Conservation (phyloP, 2,113 vertebrate species). For the Gila orcuttii region DNA sequence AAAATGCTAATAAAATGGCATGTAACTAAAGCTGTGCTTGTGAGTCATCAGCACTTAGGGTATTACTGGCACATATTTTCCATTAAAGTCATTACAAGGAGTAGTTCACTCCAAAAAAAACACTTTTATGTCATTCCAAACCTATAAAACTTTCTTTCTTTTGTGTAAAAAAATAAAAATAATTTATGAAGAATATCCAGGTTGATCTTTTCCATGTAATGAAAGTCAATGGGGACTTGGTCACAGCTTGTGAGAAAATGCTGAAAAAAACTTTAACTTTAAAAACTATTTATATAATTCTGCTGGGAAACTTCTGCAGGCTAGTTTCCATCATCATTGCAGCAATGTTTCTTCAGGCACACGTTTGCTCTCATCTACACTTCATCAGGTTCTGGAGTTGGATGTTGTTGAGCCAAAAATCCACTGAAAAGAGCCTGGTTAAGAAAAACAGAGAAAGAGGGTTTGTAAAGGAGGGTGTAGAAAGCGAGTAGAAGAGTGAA, state of each 20-base stretch:
- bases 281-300: background rate
- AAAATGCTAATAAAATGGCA: background rate
- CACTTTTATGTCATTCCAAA: background rate
- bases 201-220: background rate
- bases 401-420: constrained; percentile 32
- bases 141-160: background rate
- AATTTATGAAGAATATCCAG: background rate
- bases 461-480: constrained; percentile 9
- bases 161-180: background rate
- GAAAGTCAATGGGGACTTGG: background rate
- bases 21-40: background rate
- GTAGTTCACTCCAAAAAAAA: background rate
- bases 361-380: constrained; percentile 17
- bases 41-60: background rate
- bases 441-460: constrained; percentile 23
- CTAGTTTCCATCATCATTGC: background rate
- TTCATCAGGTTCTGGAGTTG: constrained; percentile 21
- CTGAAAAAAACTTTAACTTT: background rate
- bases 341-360: constrained; percentile 34
- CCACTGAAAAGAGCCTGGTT: constrained; percentile 12
- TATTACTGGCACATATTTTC: background rate
- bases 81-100: background rate
- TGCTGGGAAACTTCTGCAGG: background rate
- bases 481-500: background rate
- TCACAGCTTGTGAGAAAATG: background rate